Evolutionary conservation across 2,888 invertebrate genomes (phyloP).

Genomic region (Beris chalybata): DNA sequence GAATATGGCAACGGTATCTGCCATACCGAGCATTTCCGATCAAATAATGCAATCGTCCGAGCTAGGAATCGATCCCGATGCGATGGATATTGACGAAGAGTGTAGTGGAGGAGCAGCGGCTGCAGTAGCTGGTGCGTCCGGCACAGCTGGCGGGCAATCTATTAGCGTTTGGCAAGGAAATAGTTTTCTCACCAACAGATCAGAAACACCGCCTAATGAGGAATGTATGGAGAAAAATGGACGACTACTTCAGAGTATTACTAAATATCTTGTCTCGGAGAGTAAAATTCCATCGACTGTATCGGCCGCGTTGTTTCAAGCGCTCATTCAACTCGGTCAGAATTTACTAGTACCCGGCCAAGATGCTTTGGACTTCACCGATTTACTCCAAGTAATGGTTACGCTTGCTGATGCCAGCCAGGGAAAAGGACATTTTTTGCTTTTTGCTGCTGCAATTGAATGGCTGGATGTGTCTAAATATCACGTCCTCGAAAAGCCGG

Average conservation of each 20-base stretch:
- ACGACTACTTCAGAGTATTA: constrained; percentile 68
- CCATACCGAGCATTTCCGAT: constrained; percentile 55
- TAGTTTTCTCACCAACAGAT: constrained; percentile 58
- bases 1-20: constrained; percentile 56
- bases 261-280: constrained; percentile 73
- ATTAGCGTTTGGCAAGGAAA: constrained; percentile 53
- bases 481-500: constrained; percentile 49
- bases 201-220: constrained; percentile 52
- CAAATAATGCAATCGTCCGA: constrained; percentile 50
- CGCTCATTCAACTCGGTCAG: constrained; percentile 73
- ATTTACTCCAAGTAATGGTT: constrained; percentile 77
- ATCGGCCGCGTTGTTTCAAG: constrained; percentile 64
- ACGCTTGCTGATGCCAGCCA: constrained; percentile 83
- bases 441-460: constrained; percentile 76
- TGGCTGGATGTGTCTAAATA: constrained; percentile 77
- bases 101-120: constrained; percentile 46
- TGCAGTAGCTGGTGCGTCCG: constrained; percentile 40
- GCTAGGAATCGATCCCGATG: constrained; percentile 48
- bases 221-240: constrained; percentile 66
- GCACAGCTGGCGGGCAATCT: constrained; percentile 38
- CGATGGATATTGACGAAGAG: constrained; percentile 57
- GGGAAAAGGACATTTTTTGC: constrained; percentile 75
- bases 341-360: constrained; percentile 65
- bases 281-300: constrained; percentile 53
- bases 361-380: constrained; percentile 75